A percentile compares a stretch with the other conserved stretches of the same genome.
Evolutionary conservation across 2,888 invertebrate species (phyloP).

Genomic region (Esperia sulphurella): DNA sequence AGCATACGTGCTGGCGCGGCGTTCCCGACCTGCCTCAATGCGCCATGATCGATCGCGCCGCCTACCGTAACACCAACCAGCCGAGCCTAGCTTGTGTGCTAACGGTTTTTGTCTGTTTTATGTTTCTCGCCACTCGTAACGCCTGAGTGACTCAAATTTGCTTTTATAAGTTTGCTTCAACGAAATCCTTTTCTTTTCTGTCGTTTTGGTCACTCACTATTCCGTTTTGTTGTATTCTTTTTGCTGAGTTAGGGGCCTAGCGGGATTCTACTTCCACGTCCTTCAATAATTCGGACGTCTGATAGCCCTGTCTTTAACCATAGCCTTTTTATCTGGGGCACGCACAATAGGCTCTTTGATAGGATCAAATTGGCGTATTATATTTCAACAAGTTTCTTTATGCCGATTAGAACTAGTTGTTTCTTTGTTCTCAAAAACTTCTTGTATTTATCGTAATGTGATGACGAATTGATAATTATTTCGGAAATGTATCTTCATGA

Average conservation of each 20-base stretch:
- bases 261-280: background rate
- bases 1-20: conserved; percentile 23
- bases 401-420: conserved; percentile 17
- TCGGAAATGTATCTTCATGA: too few species aligned
- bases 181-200: too few species aligned
- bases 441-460: background rate
- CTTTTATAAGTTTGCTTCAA: too few species aligned
- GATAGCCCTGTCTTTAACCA: conserved; percentile 12
- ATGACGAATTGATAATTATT: background rate
- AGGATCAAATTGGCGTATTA: conserved; percentile 21
- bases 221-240: too few species aligned
- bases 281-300: conserved; percentile 9
- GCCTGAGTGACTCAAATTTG: background rate
- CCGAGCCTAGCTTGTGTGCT: conserved; percentile 31
- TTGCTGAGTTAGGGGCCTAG: too few species aligned
- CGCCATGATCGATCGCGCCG: conserved; percentile 53
- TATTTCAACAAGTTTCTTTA: conserved; percentile 24
- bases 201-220: too few species aligned
- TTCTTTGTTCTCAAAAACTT: conserved; percentile 14
- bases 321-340: conserved; percentile 27
- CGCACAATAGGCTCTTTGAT: conserved; percentile 29
- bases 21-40: conserved; percentile 68
- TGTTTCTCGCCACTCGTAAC: conserved; percentile 2
- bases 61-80: conserved; percentile 23
- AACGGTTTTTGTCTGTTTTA: conserved; percentile 24